Evolutionary conservation across 2,113 vertebrate genomes (phyloP).

Genomic region (Pterophyllum scalare): DNA sequence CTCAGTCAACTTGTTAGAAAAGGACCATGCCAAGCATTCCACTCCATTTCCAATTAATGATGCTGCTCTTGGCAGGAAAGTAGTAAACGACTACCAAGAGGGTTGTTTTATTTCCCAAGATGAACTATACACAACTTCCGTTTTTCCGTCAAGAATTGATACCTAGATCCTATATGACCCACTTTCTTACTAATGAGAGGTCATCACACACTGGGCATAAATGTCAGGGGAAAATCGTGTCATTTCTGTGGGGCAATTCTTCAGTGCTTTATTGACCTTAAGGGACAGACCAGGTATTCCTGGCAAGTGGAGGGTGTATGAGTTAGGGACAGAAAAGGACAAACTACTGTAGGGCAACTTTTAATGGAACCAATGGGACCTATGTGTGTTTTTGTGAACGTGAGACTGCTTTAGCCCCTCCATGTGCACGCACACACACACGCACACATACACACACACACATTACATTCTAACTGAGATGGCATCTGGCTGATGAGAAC

Average conservation of each 20-base stretch:
- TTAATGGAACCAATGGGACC: conserved; percentile 78
- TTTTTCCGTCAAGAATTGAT: conserved; percentile 68
- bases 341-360: conserved; percentile 78
- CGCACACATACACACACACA: neutral
- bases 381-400: conserved; percentile 40
- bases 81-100: conserved; percentile 75
- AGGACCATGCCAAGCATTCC: conserved; percentile 71
- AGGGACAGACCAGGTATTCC: conserved; percentile 60
- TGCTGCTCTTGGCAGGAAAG: conserved; percentile 75
- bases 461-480: conserved; percentile 2
- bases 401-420: neutral
- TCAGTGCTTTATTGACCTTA: conserved; percentile 74
- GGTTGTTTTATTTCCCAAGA: conserved; percentile 76
- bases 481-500: conserved; percentile 47
- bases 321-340: conserved; percentile 60
- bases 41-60: conserved; percentile 80
- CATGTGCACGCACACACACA: neutral
- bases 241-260: conserved; percentile 65
- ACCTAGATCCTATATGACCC: conserved; percentile 66
- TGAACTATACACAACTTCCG: conserved; percentile 63
- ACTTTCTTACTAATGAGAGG: conserved; percentile 78
- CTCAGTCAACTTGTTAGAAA: conserved; percentile 72
- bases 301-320: conserved; percentile 70
- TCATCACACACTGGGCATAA: conserved; percentile 64
- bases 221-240: conserved; percentile 60